Evolutionary conservation across 1,140 invertebrate genomes (phyloP).

Genomic region (Nephila pilipes): DNA sequence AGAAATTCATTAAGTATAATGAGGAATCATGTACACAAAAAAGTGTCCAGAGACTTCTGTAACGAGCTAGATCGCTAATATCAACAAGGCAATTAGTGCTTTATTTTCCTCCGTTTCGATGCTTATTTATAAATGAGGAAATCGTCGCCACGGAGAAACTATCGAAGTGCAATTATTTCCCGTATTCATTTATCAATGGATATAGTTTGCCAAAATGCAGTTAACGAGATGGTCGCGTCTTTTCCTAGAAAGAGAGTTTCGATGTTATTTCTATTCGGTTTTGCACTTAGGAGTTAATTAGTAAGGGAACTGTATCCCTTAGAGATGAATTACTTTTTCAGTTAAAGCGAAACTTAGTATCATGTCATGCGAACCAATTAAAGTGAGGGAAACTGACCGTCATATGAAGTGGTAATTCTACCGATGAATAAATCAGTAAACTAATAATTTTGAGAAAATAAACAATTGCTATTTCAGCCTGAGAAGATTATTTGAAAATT

Average conservation of each 20-base stretch:
- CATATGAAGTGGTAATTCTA: too few species aligned
- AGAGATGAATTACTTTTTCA: not conserved
- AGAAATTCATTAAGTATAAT: conserved; percentile 5
- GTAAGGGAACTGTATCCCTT: not conserved
- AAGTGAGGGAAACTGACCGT: not conserved
- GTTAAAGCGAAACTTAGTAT: not conserved
- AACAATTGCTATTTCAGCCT: too few species aligned
- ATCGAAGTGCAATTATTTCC: conserved; percentile 49
- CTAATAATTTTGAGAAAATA: too few species aligned
- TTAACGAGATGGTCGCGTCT: not conserved
- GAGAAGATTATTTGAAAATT: too few species aligned
- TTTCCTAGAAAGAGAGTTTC: not conserved
- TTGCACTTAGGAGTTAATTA: conserved; percentile 4
- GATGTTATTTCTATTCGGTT: not conserved
- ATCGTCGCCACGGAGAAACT: not conserved
- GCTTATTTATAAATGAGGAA: not conserved
- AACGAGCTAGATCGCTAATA: conserved; percentile 21
- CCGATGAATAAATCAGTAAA: too few species aligned
- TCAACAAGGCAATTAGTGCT: conserved; percentile 20
- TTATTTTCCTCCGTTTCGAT: not conserved
- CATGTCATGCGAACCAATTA: not conserved
- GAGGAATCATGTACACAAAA: not conserved
- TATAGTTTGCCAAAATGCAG: conserved; percentile 24
- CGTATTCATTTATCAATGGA: conserved; percentile 34
- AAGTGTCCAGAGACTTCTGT: not conserved